Evolutionary conservation across 2,888 invertebrate species (phyloP).

Genomic region (Mythimna vitellina): DNA sequence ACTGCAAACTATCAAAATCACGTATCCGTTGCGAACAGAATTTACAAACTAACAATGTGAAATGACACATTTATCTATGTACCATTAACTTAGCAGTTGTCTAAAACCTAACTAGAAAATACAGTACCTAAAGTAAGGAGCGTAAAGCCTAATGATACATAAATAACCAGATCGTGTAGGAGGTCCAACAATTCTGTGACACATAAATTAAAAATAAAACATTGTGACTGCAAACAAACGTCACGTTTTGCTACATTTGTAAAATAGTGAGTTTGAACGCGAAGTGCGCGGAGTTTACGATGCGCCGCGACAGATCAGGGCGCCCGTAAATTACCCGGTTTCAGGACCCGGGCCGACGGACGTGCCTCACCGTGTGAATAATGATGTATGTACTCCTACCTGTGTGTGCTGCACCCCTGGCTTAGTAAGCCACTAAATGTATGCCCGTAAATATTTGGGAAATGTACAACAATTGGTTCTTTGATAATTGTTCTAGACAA

Average conservation of each 20-base stretch:
- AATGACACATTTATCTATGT: neutral
- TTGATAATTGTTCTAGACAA: conserved; percentile 31
- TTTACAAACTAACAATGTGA: neutral
- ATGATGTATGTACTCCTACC: conserved; percentile 61
- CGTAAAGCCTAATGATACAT: conserved; percentile 25
- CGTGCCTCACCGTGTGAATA: conserved; percentile 66
- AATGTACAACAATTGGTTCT: conserved; percentile 21
- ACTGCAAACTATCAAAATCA: neutral
- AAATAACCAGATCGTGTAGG: conserved; percentile 42
- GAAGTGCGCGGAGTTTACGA: conserved; percentile 71
- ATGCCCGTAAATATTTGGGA: conserved; percentile 20
- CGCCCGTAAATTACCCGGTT: conserved; percentile 71
- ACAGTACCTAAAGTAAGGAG: conserved; percentile 1
- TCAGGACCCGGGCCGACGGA: conserved; percentile 61
- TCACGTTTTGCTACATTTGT: conserved; percentile 68
- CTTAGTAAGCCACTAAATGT: conserved; percentile 24
- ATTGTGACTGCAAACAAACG: conserved; percentile 50
- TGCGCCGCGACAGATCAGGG: conserved; percentile 66
- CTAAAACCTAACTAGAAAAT: neutral
- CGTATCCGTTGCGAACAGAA: neutral
- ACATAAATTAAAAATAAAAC: conserved; percentile 62
- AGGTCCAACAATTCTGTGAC: conserved; percentile 28
- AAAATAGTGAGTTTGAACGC: conserved; percentile 64
- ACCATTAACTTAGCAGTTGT: no score
- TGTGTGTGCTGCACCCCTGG: conserved; percentile 49